A percentile compares a stretch with the other conserved stretches of the same genome.
Conservation (phyloP, 2,888 invertebrate species). For the Diadegma fenestrale region DNA sequence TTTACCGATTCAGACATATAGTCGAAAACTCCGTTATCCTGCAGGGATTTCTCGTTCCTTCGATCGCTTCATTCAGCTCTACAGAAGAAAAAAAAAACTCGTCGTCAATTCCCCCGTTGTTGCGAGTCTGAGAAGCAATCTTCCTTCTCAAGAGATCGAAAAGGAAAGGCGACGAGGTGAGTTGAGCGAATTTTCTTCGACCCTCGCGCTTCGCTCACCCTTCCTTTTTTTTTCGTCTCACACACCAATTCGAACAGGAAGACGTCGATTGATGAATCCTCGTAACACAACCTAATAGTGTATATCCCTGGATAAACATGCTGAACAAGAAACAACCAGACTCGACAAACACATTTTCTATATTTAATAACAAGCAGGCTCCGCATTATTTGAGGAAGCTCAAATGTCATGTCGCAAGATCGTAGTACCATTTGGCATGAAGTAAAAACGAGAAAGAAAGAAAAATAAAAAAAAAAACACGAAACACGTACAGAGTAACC, state of each 20-base stretch:
- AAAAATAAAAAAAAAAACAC: conserved; percentile 28
- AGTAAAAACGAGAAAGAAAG: not conserved
- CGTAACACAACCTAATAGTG: conserved; percentile 62
- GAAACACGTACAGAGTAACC: conserved; percentile 3
- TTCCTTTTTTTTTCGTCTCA: conserved; percentile 47
- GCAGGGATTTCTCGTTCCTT: conserved; percentile 57
- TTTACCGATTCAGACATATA: conserved; percentile 74
- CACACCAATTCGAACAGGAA: conserved; percentile 37
- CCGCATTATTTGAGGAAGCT: conserved; percentile 36
- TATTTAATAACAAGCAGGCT: conserved; percentile 6
- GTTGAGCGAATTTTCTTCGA: conserved; percentile 58
- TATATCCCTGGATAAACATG: conserved; percentile 58
- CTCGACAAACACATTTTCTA: conserved; percentile 44
- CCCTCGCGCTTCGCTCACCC: conserved; percentile 59
- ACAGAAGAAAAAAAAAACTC: conserved; percentile 43
- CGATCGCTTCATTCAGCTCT: conserved; percentile 54
- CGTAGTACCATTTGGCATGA: not conserved
- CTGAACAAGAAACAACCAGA: conserved; percentile 31
- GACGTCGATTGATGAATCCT: conserved; percentile 67
- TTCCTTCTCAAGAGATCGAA: conserved; percentile 70
- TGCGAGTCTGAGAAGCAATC: conserved; percentile 59
- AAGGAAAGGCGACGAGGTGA: conserved; percentile 61
- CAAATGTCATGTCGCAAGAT: conserved; percentile 32
- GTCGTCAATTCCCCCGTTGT: conserved; percentile 42
- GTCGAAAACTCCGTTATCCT: conserved; percentile 81